phyloP scores from a whole-genome alignment of 2,888 invertebrate genomes.

The Vanessa cardui region DNA sequence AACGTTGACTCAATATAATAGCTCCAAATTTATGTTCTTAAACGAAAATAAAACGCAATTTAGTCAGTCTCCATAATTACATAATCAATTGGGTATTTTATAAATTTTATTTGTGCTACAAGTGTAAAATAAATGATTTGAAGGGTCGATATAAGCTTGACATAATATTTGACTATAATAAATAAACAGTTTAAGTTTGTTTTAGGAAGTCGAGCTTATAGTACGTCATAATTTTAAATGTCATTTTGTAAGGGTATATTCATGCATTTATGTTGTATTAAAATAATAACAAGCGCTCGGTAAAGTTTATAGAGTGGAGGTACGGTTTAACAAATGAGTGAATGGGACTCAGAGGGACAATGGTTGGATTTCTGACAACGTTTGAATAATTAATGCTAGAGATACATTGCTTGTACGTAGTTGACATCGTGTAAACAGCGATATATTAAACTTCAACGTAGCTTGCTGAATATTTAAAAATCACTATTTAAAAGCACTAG shows the following conservation, averaged over 20 bases:
- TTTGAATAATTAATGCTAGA: conserved; percentile 32
- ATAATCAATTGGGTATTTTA: no score
- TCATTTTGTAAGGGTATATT: conserved; percentile 8
- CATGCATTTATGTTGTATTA: neutral
- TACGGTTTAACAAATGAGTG: conserved; percentile 25
- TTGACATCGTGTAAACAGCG: conserved; percentile 18
- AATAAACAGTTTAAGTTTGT: neutral
- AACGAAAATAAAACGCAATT: no score
- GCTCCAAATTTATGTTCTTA: no score
- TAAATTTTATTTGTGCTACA: no score
- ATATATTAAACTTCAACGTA: neutral
- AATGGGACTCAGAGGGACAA: conserved; percentile 29
- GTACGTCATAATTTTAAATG: conserved; percentile 10
- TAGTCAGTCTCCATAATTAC: no score
- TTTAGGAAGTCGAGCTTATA: conserved; percentile 6
- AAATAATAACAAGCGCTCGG: conserved; percentile 19
- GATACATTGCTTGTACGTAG: conserved; percentile 16
- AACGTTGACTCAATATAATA: no score
- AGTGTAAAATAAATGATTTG: no score
- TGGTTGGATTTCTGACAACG: conserved; percentile 24
- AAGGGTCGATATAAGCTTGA: neutral
- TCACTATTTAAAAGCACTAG: no score
- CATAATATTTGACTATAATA: neutral
- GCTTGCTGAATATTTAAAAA: neutral
- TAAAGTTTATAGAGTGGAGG: conserved; percentile 17